These are phyloP conservation scores for Saturnia japonica DNA, from an alignment of 2,888 invertebrate genomes.

Conservation along the genomic window DNA sequence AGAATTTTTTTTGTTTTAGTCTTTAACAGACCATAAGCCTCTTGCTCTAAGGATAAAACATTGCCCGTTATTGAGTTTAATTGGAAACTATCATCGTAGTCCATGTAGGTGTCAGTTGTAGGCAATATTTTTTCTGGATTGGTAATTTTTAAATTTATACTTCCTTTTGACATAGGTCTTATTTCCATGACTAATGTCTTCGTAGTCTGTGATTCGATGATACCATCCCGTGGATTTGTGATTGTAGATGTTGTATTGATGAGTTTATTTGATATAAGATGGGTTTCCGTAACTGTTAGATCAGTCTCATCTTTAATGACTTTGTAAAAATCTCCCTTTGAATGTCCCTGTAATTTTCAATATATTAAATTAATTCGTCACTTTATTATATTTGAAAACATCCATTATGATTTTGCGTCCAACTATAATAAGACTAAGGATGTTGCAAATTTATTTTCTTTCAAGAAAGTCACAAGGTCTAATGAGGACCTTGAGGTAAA, in stretches of 20 bases:
- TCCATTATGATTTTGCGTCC: too few relatives aligned
- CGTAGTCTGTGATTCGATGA: conserved; percentile 62
- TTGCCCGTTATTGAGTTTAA: conserved; percentile 74
- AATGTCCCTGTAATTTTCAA: conserved; percentile 18
- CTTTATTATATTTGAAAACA: conserved; percentile 17
- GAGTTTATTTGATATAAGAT: conserved; percentile 68
- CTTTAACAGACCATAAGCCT: conserved; percentile 64
- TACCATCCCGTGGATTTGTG: conserved; percentile 57
- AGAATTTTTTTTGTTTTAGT: conserved; percentile 43
- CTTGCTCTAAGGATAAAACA: conserved; percentile 65
- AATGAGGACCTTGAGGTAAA: too few relatives aligned
- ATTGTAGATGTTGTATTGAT: conserved; percentile 66
- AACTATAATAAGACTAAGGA: too few relatives aligned
- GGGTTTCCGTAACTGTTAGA: conserved; percentile 63
- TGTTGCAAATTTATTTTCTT: too few relatives aligned
- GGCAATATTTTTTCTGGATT: conserved; percentile 70
- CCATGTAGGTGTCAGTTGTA: conserved; percentile 42
- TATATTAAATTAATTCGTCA: too few relatives aligned
- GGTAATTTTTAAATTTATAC: conserved; percentile 43
- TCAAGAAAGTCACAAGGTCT: too few relatives aligned
- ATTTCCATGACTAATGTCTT: conserved; percentile 72
- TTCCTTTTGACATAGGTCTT: conserved; percentile 47
- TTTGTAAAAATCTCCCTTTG: conserved; percentile 44
- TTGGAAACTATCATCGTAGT: conserved; percentile 59
- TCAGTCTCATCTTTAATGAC: conserved; percentile 62